Evolutionary conservation across 2,113 vertebrate species (phyloP).

Genomic region (Shinisaurus crocodilurus): DNA sequence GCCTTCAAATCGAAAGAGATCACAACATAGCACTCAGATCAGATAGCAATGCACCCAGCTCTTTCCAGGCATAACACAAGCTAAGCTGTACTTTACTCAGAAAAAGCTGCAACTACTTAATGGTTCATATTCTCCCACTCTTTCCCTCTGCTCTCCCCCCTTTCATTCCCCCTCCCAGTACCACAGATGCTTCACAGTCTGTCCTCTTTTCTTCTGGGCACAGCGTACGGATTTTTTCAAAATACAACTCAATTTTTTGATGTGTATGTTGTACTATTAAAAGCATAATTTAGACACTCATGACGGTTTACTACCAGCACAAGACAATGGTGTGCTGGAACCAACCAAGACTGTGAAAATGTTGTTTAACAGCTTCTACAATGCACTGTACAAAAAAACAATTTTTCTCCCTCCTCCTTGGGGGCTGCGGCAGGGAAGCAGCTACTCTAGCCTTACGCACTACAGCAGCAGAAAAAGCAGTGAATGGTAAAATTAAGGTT

Average conservation of each 20-base stretch:
- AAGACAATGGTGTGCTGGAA: slow-evolving; percentile 46
- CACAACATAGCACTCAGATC: slow-evolving; percentile 20
- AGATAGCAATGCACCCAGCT: slow-evolving; percentile 61
- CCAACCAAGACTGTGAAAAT: slow-evolving; percentile 6
- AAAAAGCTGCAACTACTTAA: slow-evolving; percentile 74
- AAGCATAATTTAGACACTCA: slow-evolving; percentile 51
- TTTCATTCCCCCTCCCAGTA: slow-evolving; percentile 38
- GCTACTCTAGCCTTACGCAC: neutral
- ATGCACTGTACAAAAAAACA: neutral
- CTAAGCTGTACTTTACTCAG: slow-evolving; percentile 67
- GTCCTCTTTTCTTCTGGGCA: slow-evolving; percentile 60
- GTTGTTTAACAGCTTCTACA: slow-evolving; percentile 7
- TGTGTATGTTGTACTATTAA: slow-evolving; percentile 37
- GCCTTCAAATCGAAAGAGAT: slow-evolving; percentile 57
- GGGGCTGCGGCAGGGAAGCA: slow-evolving; percentile 25
- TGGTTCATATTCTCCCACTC: slow-evolving; percentile 57
- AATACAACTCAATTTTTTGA: slow-evolving; percentile 42
- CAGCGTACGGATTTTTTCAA: slow-evolving; percentile 48
- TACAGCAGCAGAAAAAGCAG: neutral
- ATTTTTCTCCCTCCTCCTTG: neutral
- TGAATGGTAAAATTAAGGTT: neutral
- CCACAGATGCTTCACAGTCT: slow-evolving; percentile 80
- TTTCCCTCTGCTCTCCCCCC: neutral
- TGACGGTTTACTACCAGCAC: slow-evolving; percentile 56
- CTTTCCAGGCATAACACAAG: slow-evolving; percentile 58